Evolutionary conservation across 64 coral and sea anemone genomes (phyloP).

Genomic region (Orbicella faveolata): DNA sequence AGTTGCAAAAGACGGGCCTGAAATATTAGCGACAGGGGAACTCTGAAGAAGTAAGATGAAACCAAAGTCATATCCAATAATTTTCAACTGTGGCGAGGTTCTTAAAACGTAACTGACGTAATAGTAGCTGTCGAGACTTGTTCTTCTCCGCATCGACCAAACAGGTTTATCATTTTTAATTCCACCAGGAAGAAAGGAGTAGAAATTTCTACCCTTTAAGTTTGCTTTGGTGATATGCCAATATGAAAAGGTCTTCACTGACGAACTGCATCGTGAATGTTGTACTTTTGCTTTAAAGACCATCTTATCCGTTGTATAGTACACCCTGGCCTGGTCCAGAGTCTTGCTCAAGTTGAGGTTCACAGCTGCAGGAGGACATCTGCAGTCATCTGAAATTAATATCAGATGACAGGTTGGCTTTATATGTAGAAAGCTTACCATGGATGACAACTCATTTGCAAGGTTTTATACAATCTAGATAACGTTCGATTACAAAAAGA

Average conservation of each 20-base stretch:
- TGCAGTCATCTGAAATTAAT: neutral
- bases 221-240: neutral
- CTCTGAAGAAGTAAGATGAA: neutral
- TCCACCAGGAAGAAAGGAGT: neutral
- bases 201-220: neutral
- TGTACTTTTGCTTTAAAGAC: neutral
- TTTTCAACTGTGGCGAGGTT: neutral
- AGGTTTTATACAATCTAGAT: too few relatives aligned
- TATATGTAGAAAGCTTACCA: too few relatives aligned
- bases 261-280: neutral
- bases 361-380: neutral
- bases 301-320: neutral
- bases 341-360: neutral
- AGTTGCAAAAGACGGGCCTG: neutral
- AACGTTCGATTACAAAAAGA: too few relatives aligned
- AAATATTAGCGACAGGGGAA: neutral
- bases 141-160: too few relatives aligned
- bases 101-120: slow-evolving; percentile 16
- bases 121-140: neutral
- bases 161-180: neutral
- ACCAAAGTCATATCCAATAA: slow-evolving; percentile 6
- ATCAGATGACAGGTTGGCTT: too few relatives aligned
- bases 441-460: too few relatives aligned
- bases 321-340: neutral
- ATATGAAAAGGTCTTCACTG: neutral